A percentile compares a stretch with the other conserved stretches of the same genome.
phyloP scores from a whole-genome alignment of 2,888 invertebrate genomes.

The Terebella lapidaria region DNA sequence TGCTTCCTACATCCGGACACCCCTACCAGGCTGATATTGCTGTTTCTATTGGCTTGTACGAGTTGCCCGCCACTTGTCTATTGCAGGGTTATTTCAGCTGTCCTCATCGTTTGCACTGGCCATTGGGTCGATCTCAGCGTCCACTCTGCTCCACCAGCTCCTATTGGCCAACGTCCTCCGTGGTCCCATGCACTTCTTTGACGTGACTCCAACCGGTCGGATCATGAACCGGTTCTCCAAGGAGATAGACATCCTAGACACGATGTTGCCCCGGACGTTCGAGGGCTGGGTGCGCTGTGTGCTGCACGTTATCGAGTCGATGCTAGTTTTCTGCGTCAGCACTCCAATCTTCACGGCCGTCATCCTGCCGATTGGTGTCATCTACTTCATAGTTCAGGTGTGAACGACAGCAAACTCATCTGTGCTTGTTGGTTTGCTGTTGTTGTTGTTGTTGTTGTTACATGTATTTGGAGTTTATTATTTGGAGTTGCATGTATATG shows the following conservation, averaged over 20 bases:
- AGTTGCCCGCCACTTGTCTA: too few species aligned
- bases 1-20: too few species aligned
- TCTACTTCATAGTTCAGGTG: constrained; percentile 35
- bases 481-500: too few species aligned
- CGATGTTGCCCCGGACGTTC: constrained; percentile 13
- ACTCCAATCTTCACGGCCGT: constrained; percentile 34
- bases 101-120: not conserved
- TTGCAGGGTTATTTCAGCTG: not conserved
- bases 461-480: too few species aligned
- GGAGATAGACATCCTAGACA: constrained; percentile 25
- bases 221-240: constrained; percentile 21
- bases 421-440: too few species aligned
- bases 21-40: too few species aligned
- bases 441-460: too few species aligned
- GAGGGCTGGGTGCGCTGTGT: constrained; percentile 25
- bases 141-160: not conserved
- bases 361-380: constrained; percentile 28
- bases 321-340: constrained; percentile 33
- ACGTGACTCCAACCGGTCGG: constrained; percentile 16
- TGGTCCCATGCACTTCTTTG: constrained; percentile 6
- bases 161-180: constrained; percentile 6
- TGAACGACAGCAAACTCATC: too few species aligned
- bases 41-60: too few species aligned
- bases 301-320: constrained; percentile 24
- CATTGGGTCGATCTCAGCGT: not conserved